Conservation (phyloP, 2,888 invertebrate species). For the Xestia xanthographa region DNA sequence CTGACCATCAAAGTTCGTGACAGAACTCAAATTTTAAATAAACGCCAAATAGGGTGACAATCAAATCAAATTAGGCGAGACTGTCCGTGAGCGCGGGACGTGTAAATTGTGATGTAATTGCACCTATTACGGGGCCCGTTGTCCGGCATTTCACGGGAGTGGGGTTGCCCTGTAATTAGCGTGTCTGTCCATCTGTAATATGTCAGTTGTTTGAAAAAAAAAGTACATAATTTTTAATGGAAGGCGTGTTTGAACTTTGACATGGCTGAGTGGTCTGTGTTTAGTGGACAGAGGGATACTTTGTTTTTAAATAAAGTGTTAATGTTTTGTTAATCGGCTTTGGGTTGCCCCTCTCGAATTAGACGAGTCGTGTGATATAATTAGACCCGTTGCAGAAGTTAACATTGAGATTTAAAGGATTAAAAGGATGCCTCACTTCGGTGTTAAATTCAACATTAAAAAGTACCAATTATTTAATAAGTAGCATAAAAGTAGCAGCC, state of each 20-base stretch:
- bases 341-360: slow-evolving; percentile 17
- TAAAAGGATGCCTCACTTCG: neutral
- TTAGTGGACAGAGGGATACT: slow-evolving; percentile 53
- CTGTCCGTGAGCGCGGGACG: slow-evolving; percentile 75
- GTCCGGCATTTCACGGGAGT: slow-evolving; percentile 62
- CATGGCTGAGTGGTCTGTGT: slow-evolving; percentile 61
- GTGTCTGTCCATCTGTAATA: slow-evolving; percentile 75
- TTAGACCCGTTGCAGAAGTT: slow-evolving; percentile 7
- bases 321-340: slow-evolving; percentile 57
- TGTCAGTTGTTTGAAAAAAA: slow-evolving; percentile 67
- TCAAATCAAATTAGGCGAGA: slow-evolving; percentile 85
- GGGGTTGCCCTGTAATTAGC: slow-evolving; percentile 78
- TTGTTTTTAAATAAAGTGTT: slow-evolving; percentile 58
- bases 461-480: neutral
- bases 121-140: slow-evolving; percentile 75
- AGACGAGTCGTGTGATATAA: neutral
- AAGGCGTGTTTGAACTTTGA: slow-evolving; percentile 71
- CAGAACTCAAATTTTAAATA: slow-evolving; percentile 78
- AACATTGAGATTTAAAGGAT: slow-evolving; percentile 2
- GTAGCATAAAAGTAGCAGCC: neutral
- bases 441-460: neutral
- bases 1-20: slow-evolving; percentile 47
- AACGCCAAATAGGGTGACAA: slow-evolving; percentile 83
- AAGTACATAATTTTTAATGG: slow-evolving; percentile 63
- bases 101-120: slow-evolving; percentile 85